A percentile compares a stretch with the other conserved stretches of the same genome.
These are phyloP conservation scores for Ptyas mucosa DNA, from an alignment of 2,113 vertebrate genomes.

Conservation along the genomic window DNA sequence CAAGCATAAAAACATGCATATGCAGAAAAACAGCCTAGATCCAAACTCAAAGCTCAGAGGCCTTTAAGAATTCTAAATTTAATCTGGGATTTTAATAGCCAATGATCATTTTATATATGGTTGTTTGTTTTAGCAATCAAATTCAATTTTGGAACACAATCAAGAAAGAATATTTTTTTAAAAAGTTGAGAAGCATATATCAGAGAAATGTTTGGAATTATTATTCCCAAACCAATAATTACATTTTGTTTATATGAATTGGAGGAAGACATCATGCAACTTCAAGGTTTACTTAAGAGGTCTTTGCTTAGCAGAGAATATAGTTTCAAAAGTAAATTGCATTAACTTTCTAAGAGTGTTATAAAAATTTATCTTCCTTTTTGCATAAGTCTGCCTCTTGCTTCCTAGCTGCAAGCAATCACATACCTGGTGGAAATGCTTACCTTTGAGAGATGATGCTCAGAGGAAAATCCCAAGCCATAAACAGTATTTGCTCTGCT, in stretches of 20 bases:
- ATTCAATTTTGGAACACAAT: neutral
- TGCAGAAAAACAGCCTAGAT: neutral
- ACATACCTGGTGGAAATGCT: constrained; percentile 48
- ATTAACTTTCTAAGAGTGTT: neutral
- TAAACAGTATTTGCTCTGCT: constrained; percentile 98
- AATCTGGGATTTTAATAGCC: neutral
- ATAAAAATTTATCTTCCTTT: neutral
- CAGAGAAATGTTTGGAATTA: neutral
- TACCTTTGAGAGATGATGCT: constrained; percentile 97
- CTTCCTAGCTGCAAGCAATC: constrained; percentile 1
- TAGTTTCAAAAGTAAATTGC: neutral
- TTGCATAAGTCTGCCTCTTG: neutral
- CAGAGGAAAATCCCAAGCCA: constrained; percentile 97
- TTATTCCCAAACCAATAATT: neutral
- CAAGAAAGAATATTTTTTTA: neutral
- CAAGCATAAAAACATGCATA: neutral
- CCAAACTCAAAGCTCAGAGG: neutral
- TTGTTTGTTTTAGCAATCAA: neutral
- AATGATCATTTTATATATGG: neutral
- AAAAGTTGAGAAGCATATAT: neutral
- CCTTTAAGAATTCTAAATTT: neutral
- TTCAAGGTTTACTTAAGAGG: neutral
- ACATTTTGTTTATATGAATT: neutral
- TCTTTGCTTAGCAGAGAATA: neutral
- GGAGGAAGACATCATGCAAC: neutral